These are phyloP conservation scores for Lagopus leucura DNA, from an alignment of 2,113 vertebrate genomes.

Conservation along the genomic window DNA sequence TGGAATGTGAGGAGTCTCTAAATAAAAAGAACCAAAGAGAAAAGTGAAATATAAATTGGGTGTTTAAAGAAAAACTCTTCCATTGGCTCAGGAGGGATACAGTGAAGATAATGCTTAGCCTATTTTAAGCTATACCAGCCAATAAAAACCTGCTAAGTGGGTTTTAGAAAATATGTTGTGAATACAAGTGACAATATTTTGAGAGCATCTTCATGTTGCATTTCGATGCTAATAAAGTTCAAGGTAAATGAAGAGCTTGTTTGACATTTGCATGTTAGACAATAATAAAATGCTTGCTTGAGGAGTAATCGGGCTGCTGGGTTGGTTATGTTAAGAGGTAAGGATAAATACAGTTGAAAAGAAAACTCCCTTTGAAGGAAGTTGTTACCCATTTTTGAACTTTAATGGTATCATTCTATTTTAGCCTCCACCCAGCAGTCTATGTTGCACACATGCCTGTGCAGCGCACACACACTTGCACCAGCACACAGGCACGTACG, in stretches of 20 bases:
- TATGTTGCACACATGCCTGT: rapidly evolving
- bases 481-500: rapidly evolving
- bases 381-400: background rate
- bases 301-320: slow-evolving; percentile 58
- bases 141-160: slow-evolving; percentile 42
- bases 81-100: background rate
- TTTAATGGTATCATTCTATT: background rate
- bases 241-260: slow-evolving; percentile 64
- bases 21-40: background rate
- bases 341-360: slow-evolving; percentile 41
- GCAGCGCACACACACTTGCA: rapidly evolving
- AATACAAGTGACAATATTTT: slow-evolving; percentile 53
- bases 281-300: slow-evolving; percentile 64
- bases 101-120: background rate
- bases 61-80: background rate
- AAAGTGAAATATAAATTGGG: background rate
- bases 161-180: slow-evolving; percentile 42
- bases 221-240: slow-evolving; percentile 69
- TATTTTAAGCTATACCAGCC: background rate
- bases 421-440: background rate
- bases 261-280: slow-evolving; percentile 66
- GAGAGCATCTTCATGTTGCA: slow-evolving; percentile 48
- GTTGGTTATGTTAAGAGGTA: slow-evolving; percentile 45
- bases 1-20: background rate
- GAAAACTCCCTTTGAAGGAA: background rate